Base-by-base conservation (phyloP, 2,888 invertebrate species). In the Habroteleia sp. region DNA sequence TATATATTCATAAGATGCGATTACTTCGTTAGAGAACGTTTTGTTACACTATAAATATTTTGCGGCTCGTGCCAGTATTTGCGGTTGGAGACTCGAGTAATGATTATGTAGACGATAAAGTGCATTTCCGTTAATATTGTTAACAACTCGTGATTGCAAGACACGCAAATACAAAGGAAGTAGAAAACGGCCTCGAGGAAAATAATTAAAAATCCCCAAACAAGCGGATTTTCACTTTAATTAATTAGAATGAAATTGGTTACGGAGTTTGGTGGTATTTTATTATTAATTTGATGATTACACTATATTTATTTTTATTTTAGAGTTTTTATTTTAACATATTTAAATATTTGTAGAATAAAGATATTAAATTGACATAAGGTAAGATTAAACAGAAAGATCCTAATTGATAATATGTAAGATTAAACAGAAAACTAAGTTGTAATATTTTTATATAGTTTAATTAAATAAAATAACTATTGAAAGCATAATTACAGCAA, bases 31-130 rank as follows among this genome's bases (percentile, higher is more conserved):
- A 85, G 82, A 78, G 63, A 66, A 77, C 71, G 58, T 76, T 23
- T 77, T 81, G 86, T 87, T 81, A 78, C 84, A 87, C 80, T 86
- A 85, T 76, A 82, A 77, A 87, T 73, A 75, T 73, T 73, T 65
- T 73, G 60, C 65, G 73, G 77, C 73, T 73, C 73, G 75, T 75
- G 77, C 50, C 62, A 66, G 63, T 63, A 72, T 68, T 71, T 68
- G 77, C 78, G 76, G 76, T 79, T 62, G 63, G 71, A 77, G 73
- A 77, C 68, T 71, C 76, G 27, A 37, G 62, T 76, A 66, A 78
- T 77, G 65, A 76, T 78, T 74, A 77, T 50, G 66, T 68, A 71
- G 66, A 78, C 50, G 68, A 72, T 69, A 48, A 68, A 69, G 33
- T 60, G 60, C 44, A 58, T 63, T 76, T 76, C 76, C 75, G 54